These are phyloP conservation scores for Enteromius paludinosus DNA, from an alignment of 2,797 vertebrate genomes.

Conservation along the genomic window DNA sequence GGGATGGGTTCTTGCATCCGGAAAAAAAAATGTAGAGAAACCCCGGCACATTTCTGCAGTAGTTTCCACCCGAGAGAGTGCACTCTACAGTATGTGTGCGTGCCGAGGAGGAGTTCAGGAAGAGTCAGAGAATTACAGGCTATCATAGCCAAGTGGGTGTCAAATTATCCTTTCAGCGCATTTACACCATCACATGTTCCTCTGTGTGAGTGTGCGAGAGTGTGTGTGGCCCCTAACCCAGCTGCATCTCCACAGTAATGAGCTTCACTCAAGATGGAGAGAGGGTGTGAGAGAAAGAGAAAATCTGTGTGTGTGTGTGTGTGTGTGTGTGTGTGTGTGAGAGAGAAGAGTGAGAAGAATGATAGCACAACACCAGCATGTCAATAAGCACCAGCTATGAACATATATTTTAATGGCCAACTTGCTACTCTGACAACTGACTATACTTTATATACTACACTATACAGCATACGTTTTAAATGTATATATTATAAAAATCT, in stretches of 20 bases:
- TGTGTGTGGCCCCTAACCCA: constrained; percentile 22
- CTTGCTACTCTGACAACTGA: not conserved
- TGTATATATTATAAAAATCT: not conserved
- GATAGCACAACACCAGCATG: not conserved
- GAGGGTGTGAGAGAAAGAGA: constrained; percentile 1
- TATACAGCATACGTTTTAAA: not conserved
- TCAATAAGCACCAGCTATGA: not conserved
- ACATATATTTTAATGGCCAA: not conserved
- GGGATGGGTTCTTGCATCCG: constrained; percentile 40
- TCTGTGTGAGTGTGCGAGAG: constrained; percentile 47
- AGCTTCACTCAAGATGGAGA: constrained; percentile 26
- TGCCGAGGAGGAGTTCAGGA: constrained; percentile 51
- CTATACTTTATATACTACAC: not conserved
- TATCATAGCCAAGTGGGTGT: constrained; percentile 73
- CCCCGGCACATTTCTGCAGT: constrained; percentile 13
- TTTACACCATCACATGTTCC: constrained; percentile 66
- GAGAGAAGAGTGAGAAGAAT: constrained; percentile 55
- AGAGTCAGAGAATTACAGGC: constrained; percentile 67
- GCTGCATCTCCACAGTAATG: constrained; percentile 30
- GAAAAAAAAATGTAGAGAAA: constrained; percentile 26
- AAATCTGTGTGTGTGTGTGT: not conserved
- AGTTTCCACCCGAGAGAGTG: constrained; percentile 10
- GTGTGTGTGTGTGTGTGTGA: too few species aligned
- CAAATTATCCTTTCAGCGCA: constrained; percentile 74
- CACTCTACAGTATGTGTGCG: constrained; percentile 29